These are phyloP conservation scores for Myripristis jacobus DNA, from an alignment of 2,797 vertebrate species.

Conservation along the genomic window DNA sequence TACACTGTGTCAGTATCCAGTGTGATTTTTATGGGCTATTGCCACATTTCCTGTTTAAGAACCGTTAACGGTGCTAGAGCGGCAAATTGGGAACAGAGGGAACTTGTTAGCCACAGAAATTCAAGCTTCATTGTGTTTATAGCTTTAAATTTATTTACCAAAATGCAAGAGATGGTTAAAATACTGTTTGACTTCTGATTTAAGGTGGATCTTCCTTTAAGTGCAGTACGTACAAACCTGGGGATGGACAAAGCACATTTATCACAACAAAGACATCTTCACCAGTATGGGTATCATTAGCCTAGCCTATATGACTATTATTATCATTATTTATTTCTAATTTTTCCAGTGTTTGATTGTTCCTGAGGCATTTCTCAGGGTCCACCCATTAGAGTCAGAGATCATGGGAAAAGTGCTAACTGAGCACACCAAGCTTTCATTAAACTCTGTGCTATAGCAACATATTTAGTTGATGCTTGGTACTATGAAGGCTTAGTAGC, in stretches of 20 bases:
- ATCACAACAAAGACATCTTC: conserved; percentile 21
- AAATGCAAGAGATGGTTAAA: neutral
- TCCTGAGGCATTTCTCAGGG: conserved; percentile 59
- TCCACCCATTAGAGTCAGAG: conserved; percentile 41
- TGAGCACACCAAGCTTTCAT: conserved; percentile 24
- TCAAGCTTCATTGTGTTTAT: neutral
- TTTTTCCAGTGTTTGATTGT: conserved; percentile 71
- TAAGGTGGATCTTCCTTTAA: conserved; percentile 43
- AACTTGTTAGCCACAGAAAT: conserved; percentile 3
- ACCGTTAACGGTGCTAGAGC: neutral
- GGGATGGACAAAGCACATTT: conserved; percentile 27
- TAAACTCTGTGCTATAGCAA: conserved; percentile 18
- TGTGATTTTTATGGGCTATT: neutral
- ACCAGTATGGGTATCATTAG: conserved; percentile 11
- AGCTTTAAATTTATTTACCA: neutral
- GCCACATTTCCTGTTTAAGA: conserved; percentile 19
- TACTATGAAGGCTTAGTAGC: conserved; percentile 31
- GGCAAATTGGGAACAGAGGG: neutral
- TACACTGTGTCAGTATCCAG: neutral
- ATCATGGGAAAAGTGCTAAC: conserved; percentile 35
- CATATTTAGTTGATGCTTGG: conserved; percentile 34
- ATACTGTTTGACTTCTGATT: conserved; percentile 21
- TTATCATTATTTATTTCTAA: conserved; percentile 17
- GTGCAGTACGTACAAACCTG: conserved; percentile 34
- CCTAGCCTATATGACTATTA: conserved; percentile 35